phyloP scores from a whole-genome alignment of 1,140 invertebrate species.

The Daktulosphaira vitifoliae region DNA sequence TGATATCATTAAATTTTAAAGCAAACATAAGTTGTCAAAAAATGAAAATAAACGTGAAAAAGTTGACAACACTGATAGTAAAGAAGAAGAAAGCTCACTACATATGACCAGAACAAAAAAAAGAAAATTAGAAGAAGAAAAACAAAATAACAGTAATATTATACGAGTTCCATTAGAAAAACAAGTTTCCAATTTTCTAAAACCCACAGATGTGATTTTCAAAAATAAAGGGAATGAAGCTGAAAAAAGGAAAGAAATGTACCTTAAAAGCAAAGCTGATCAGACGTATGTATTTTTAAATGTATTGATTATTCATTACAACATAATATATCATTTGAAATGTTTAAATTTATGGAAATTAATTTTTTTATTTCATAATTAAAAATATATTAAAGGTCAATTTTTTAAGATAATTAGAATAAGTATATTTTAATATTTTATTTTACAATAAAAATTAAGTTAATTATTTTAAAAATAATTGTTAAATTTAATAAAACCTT shows the following conservation, averaged over 20 bases:
- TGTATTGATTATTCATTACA: not conserved
- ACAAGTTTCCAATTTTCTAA: not conserved
- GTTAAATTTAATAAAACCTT: no score
- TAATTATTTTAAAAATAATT: no score
- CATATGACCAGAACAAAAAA: constrained; percentile 24
- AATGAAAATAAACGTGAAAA: not conserved
- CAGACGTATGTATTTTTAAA: constrained; percentile 8
- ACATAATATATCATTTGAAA: no score
- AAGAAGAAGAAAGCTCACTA: not conserved
- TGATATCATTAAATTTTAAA: no score
- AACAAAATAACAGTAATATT: constrained; percentile 2
- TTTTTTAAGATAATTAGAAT: no score
- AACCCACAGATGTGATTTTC: constrained; percentile 1
- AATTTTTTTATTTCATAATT: no score
- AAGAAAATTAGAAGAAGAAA: constrained; percentile 15
- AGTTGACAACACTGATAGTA: constrained; percentile 11
- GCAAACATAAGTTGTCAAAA: no score
- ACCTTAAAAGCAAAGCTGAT: constrained; percentile 20
- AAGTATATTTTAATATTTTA: no score
- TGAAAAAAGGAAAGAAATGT: constrained; percentile 23
- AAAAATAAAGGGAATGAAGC: constrained; percentile 10
- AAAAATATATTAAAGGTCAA: no score
- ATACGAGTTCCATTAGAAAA: constrained; percentile 2
- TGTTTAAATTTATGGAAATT: no score
- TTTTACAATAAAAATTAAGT: no score